Evolutionary conservation across 1,140 invertebrate genomes (phyloP).

Genomic region (Cydia strobilella): DNA sequence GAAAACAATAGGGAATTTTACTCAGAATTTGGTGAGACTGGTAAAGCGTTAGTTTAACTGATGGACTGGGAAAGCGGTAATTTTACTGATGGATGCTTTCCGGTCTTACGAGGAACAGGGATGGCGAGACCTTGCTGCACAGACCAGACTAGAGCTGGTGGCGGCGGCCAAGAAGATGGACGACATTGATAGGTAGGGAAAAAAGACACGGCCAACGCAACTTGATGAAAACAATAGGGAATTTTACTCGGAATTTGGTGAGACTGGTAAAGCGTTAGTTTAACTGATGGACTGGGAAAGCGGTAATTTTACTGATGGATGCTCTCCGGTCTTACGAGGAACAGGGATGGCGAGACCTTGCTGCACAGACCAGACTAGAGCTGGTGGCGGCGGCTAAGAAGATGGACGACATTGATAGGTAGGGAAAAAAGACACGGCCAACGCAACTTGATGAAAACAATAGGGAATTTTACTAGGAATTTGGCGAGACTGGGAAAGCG

Average conservation of each 20-base stretch:
- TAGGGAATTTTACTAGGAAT: too few species aligned
- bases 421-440: not conserved
- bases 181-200: constrained; percentile 81
- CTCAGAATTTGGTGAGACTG: too few species aligned
- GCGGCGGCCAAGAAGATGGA: constrained; percentile 90
- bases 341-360: constrained; percentile 92
- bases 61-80: constrained; percentile 92
- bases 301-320: constrained; percentile 93
- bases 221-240: too few species aligned
- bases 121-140: constrained; percentile 90
- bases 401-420: constrained; percentile 86
- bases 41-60: too few species aligned
- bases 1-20: too few species aligned
- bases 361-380: constrained; percentile 89
- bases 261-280: too few species aligned
- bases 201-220: not conserved
- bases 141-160: constrained; percentile 91
- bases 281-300: constrained; percentile 92
- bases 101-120: constrained; percentile 92
- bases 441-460: too few species aligned
- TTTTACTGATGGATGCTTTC: constrained; percentile 92
- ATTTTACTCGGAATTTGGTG: constrained; percentile 93
- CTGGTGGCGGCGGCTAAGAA: constrained; percentile 92
- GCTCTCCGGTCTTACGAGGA: constrained; percentile 91
- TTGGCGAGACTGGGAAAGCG: too few species aligned